Conservation (phyloP, 2,113 vertebrate genomes). For the Nymphicus hollandicus region DNA sequence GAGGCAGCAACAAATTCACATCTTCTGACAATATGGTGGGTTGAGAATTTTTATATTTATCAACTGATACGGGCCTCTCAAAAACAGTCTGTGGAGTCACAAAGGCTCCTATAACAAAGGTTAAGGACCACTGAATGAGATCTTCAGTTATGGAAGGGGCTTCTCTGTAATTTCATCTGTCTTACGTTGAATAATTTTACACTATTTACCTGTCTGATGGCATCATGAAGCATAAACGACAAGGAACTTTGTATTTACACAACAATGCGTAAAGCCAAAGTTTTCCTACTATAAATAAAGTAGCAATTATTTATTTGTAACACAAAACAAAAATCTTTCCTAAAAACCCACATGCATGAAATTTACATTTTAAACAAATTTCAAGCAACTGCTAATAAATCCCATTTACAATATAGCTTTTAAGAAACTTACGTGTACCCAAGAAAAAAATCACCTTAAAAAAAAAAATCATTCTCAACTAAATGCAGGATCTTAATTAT, state of each 20-base stretch:
- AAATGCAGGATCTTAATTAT: background rate
- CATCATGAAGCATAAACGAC: background rate
- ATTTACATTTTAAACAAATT: background rate
- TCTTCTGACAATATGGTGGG: background rate
- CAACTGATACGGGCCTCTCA: background rate
- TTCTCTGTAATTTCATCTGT: background rate
- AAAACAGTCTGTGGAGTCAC: background rate
- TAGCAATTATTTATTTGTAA: background rate
- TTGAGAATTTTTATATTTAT: background rate
- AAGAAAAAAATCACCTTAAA: background rate
- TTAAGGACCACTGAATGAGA: background rate
- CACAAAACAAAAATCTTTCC: background rate
- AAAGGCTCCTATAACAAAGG: background rate
- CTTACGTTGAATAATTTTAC: background rate
- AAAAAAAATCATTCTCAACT: background rate
- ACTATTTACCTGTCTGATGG: background rate
- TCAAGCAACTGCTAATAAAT: background rate
- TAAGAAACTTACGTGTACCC: background rate
- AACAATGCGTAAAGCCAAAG: accelerated
- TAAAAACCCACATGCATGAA: background rate
- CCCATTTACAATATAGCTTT: background rate
- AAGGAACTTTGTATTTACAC: background rate
- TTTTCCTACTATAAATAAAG: background rate
- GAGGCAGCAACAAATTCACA: background rate
- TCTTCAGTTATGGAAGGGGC: background rate